These are phyloP conservation scores for Siphonodentalium dalli DNA, from an alignment of 2,888 invertebrate genomes.

Conservation along the genomic window DNA sequence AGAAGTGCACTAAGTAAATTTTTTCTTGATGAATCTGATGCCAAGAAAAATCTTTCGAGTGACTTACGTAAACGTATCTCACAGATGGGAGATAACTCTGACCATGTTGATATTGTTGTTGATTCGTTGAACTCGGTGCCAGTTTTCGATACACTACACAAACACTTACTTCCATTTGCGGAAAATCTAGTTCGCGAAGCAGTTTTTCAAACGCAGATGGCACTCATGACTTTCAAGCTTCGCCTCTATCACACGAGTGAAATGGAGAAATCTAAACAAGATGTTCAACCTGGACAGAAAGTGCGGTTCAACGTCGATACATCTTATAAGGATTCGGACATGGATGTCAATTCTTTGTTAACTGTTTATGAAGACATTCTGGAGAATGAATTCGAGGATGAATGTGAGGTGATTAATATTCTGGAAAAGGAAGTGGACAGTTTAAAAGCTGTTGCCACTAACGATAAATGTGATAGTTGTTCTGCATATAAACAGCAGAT, in stretches of 20 bases:
- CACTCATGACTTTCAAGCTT: conserved; percentile 50
- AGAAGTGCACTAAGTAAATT: too few species aligned
- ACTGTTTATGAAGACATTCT: conserved; percentile 50
- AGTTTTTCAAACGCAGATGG: conserved; percentile 74
- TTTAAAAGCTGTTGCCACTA: conserved; percentile 29
- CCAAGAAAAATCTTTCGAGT: too few species aligned
- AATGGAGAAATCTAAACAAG: conserved; percentile 41
- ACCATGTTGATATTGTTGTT: too few species aligned
- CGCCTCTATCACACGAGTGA: conserved; percentile 47
- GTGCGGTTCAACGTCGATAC: conserved; percentile 38
- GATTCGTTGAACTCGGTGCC: conserved; percentile 32
- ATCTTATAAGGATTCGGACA: conserved; percentile 43
- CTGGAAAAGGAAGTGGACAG: conserved; percentile 44
- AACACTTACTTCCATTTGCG: conserved; percentile 40
- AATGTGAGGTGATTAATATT: conserved; percentile 45
- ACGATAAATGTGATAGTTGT: conserved; percentile 29
- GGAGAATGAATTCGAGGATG: conserved; percentile 53
- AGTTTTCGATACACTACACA: conserved; percentile 36
- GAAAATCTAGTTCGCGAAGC: conserved; percentile 78
- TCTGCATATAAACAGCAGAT: conserved; percentile 41
- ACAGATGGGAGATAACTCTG: too few species aligned
- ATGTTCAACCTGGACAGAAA: conserved; percentile 38
- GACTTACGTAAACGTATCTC: too few species aligned
- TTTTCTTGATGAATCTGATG: too few species aligned
- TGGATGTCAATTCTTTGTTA: conserved; percentile 43